Percentiles rank a stretch among this genome's conserved stretches.
Conservation (phyloP, 1,140 invertebrate species). For the Oncopeltus fasciatus region DNA sequence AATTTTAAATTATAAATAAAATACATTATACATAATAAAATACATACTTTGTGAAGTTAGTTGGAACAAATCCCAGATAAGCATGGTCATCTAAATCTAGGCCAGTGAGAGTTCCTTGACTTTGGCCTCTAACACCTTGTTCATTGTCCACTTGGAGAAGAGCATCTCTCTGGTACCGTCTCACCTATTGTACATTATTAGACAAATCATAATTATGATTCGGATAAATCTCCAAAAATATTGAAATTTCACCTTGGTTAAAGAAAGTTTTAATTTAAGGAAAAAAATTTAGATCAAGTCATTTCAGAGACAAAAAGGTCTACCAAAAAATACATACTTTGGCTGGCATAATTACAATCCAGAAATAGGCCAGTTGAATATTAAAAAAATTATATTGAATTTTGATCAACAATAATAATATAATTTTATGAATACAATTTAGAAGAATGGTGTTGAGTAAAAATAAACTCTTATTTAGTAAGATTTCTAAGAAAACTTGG, state of each 20-base stretch:
- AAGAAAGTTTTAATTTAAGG: neutral
- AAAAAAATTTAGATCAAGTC: neutral
- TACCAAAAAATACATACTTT: too few relatives aligned
- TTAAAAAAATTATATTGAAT: too few relatives aligned
- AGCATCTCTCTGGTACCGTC: constrained; percentile 70
- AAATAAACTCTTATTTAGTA: too few relatives aligned
- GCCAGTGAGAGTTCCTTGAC: constrained; percentile 61
- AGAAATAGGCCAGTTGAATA: too few relatives aligned
- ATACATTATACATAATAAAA: too few relatives aligned
- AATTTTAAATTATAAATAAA: too few relatives aligned
- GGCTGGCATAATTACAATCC: too few relatives aligned
- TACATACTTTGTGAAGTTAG: constrained; percentile 50
- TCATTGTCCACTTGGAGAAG: constrained; percentile 67
- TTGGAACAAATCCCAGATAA: constrained; percentile 67
- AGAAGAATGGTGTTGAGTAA: too few relatives aligned
- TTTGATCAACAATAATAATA: too few relatives aligned
- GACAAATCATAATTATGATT: neutral
- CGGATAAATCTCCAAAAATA: neutral
- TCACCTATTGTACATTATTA: constrained; percentile 34
- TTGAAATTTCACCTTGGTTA: neutral
- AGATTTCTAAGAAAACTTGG: too few relatives aligned
- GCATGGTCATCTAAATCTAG: constrained; percentile 70
- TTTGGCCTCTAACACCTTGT: constrained; percentile 63
- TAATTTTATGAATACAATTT: too few relatives aligned
- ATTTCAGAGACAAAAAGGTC: too few relatives aligned